Percentiles rank a stretch among this genome's conserved stretches.
Evolutionary conservation across 2,888 invertebrate genomes (phyloP).

Genomic region (Drosophila percnosoma): DNA sequence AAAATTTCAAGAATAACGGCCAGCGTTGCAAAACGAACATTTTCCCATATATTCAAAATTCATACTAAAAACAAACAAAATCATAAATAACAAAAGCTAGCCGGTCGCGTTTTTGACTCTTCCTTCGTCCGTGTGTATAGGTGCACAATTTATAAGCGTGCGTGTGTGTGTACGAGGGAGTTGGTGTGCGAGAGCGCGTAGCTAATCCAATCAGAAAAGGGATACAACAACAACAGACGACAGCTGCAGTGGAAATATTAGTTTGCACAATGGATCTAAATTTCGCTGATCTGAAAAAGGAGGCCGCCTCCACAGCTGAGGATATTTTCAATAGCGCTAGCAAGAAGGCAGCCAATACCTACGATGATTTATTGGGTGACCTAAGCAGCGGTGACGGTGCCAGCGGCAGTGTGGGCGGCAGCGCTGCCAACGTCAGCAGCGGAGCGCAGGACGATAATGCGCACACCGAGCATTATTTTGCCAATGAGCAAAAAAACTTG

Average conservation of each 20-base stretch:
- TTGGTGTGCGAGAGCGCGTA: slow-evolving; percentile 16
- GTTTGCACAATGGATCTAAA: slow-evolving; percentile 80
- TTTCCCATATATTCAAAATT: slow-evolving; percentile 5
- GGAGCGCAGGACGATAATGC: slow-evolving; percentile 81
- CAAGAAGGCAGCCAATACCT: slow-evolving; percentile 50
- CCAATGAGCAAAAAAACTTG: slow-evolving; percentile 81
- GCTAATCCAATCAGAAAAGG: slow-evolving; percentile 58
- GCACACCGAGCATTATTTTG: slow-evolving; percentile 82
- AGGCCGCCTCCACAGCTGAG: slow-evolving; percentile 77
- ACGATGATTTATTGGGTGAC: slow-evolving; percentile 62
- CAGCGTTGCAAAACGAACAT: slow-evolving; percentile 19
- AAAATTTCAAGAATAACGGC: slow-evolving; percentile 56
- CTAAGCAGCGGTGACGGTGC: slow-evolving; percentile 16
- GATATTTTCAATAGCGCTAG: slow-evolving; percentile 67
- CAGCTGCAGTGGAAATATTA: slow-evolving; percentile 15
- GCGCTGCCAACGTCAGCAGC: slow-evolving; percentile 49
- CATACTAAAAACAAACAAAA: slow-evolving; percentile 15
- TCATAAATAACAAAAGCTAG: slow-evolving; percentile 10
- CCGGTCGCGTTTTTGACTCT: slow-evolving; percentile 36
- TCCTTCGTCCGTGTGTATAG: slow-evolving; percentile 26
- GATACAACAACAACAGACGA: slow-evolving; percentile 43
- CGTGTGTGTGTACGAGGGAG: slow-evolving; percentile 13
- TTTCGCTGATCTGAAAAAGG: slow-evolving; percentile 81
- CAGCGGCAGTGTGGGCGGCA: neutral
- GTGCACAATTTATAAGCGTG: slow-evolving; percentile 6